Evolutionary conservation across 2,113 vertebrate species (phyloP).

Genomic region (Ceratotherium simum): DNA sequence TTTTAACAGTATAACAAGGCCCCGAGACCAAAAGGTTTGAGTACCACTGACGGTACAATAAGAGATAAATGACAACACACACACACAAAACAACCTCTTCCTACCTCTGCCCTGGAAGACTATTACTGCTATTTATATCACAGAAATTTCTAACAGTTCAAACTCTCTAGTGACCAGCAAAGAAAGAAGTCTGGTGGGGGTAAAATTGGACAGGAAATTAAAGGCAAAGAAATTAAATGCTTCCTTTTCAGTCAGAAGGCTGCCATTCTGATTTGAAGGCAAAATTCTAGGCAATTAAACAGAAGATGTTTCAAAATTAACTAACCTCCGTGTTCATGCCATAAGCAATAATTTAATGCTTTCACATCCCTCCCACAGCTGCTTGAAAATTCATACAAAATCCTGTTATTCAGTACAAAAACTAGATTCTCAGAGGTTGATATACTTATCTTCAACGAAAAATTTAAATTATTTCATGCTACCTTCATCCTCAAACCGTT

Average conservation of each 20-base stretch:
- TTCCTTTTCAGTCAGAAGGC: conserved; percentile 74
- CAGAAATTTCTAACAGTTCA: conserved; percentile 75
- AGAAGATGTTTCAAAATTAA: conserved; percentile 79
- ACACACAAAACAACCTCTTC: conserved; percentile 16
- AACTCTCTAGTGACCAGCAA: conserved; percentile 75
- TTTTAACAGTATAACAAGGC: conserved; percentile 48
- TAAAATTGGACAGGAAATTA: conserved; percentile 66
- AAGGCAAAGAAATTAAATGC: conserved; percentile 73
- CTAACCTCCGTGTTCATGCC: conserved; percentile 69
- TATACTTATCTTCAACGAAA: conserved; percentile 66
- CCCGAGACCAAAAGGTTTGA: conserved; percentile 44
- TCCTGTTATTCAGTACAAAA: conserved; percentile 76
- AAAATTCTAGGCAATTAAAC: conserved; percentile 74
- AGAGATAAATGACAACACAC: conserved; percentile 11
- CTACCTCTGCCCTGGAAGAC: conserved; percentile 56
- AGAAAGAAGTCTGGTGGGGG: conserved; percentile 66
- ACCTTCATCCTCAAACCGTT: conserved; percentile 71
- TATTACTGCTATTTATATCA: conserved; percentile 76
- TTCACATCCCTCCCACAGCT: conserved; percentile 78
- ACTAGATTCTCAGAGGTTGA: conserved; percentile 78
- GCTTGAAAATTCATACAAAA: conserved; percentile 81
- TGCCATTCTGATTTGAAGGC: conserved; percentile 66
- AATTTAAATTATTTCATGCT: conserved; percentile 75
- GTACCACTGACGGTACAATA: conserved; percentile 8
- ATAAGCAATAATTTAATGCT: conserved; percentile 78